These are phyloP conservation scores for Craniophora ligustri DNA, from an alignment of 2,888 invertebrate species.

Conservation along the genomic window DNA sequence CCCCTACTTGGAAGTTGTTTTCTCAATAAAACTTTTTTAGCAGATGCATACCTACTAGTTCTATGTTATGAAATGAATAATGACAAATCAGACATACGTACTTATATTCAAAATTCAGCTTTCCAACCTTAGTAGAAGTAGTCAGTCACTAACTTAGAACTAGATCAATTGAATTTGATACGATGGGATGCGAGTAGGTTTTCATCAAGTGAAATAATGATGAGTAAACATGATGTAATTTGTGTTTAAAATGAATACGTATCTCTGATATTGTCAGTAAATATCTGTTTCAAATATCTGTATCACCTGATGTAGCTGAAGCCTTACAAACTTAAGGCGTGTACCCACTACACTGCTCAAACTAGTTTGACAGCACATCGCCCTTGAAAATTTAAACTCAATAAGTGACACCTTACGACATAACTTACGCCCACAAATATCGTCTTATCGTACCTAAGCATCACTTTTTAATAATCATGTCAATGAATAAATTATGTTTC, in stretches of 20 bases:
- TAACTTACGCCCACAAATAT: conserved; percentile 76
- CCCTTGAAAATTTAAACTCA: conserved; percentile 74
- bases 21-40: too few species aligned
- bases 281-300: conserved; percentile 32
- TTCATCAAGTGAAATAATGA: too few species aligned
- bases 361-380: conserved; percentile 74
- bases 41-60: too few species aligned
- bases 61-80: too few species aligned
- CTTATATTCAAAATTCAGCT: too few species aligned
- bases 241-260: neutral
- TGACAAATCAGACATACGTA: too few species aligned
- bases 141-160: too few species aligned
- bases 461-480: conserved; percentile 71
- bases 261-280: conserved; percentile 1
- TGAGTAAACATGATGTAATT: too few species aligned
- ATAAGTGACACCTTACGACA: conserved; percentile 77
- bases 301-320: conserved; percentile 48
- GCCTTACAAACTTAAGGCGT: conserved; percentile 61
- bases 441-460: conserved; percentile 71
- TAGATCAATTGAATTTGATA: too few species aligned
- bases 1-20: too few species aligned
- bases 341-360: conserved; percentile 56
- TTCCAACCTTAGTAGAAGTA: too few species aligned
- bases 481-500: conserved; percentile 65
- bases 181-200: too few species aligned